Evolutionary conservation across 1,140 invertebrate species (phyloP), one percentile per base, ranked within the genome.

Genomic region (Hylaeus anthracinus): DNA sequence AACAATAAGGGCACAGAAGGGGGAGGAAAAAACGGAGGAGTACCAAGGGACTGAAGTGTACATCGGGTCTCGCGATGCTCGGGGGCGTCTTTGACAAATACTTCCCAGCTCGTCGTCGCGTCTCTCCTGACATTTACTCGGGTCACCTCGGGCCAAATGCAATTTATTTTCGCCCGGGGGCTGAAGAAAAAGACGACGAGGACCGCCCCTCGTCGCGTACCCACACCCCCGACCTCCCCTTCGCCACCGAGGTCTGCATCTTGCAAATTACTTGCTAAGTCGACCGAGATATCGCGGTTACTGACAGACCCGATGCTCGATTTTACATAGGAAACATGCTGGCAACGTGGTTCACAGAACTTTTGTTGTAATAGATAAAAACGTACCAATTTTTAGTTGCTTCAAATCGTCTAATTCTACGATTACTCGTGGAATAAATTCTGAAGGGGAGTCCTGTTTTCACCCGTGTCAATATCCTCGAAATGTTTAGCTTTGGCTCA

Each of bases 111-210:
- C 69, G 76, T 72, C 76, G 69, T 64, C 76, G 69, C 76, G 76
- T 79, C 70, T 79, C 76, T 72, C 76, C 51, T 79, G 76, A 79
- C 76, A 79, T 79, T 79, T 79, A 79, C 76, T 79, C 70, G 76
- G 76, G 76, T 72, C 69, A 79, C 76, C 76, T 26, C 76, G 60
- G 76, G 76, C 76, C 60, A 64, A 79, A 79, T 79, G 76, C 76
- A 79, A 72, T 79, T 79, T 79, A 79, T 79, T 72, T 79, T 79
- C 69, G 60, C 76, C 70, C 48, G 41, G 41, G 45, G 76, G 48
- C 26, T 9, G 51, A 64, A 72, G 76, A 79, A 79, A 79, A 79
- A 72, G 70, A 12, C 69, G 61, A 55, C 37, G 69, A 72, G 48
- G 41, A 2, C 51, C 48, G n/a, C 41, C 10, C 65, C 67, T 55